phyloP scores from a whole-genome alignment of 1,140 invertebrate species.

The Ladona fulva region DNA sequence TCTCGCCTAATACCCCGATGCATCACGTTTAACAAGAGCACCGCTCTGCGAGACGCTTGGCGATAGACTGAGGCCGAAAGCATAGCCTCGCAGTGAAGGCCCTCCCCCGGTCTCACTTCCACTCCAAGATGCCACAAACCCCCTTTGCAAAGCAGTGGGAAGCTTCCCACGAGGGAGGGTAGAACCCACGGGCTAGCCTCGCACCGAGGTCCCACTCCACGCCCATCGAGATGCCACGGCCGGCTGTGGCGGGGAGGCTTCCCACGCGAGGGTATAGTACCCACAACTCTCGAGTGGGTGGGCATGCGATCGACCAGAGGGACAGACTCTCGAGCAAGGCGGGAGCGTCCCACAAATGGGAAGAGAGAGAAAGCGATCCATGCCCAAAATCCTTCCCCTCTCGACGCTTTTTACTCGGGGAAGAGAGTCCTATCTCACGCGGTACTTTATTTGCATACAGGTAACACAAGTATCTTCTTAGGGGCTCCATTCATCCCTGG shows the following conservation, averaged over 20 bases:
- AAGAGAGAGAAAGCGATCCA: background rate
- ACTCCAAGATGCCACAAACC: background rate
- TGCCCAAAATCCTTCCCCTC: no score
- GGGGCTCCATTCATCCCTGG: no score
- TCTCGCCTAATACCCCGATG: no score
- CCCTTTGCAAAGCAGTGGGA: background rate
- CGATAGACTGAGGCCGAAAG: background rate
- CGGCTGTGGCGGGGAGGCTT: background rate
- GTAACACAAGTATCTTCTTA: no score
- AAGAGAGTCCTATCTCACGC: no score
- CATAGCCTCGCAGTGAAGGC: background rate
- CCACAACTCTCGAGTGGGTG: background rate
- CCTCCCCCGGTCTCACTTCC: background rate
- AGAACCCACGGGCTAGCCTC: background rate
- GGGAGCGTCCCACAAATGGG: background rate
- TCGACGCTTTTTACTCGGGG: no score
- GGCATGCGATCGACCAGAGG: background rate
- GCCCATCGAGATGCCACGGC: background rate
- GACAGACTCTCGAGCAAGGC: background rate
- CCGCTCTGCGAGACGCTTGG: background rate
- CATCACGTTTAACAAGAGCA: background rate
- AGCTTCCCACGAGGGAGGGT: background rate
- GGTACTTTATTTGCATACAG: no score
- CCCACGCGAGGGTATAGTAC: background rate
- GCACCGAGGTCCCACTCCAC: background rate